Conservation (phyloP, 2,797 vertebrate species). For the Champsocephalus gunnari region DNA sequence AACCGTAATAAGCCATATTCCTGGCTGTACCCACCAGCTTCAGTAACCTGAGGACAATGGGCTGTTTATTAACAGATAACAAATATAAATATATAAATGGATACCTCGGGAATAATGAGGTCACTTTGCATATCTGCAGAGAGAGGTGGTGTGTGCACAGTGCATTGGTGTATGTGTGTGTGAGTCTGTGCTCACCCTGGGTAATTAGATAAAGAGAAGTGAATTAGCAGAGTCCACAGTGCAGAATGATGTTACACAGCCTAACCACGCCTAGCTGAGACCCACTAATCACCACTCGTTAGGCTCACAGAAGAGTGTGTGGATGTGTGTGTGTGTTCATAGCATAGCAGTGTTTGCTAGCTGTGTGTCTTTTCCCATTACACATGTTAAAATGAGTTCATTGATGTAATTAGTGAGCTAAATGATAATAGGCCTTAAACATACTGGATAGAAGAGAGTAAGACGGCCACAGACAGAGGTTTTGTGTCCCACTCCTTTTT, state of each 20-base stretch:
- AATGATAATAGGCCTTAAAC: constrained; percentile 64
- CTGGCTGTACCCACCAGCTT: constrained; percentile 48
- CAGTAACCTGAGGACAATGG: constrained; percentile 61
- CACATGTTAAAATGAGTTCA: constrained; percentile 69
- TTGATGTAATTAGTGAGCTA: constrained; percentile 77
- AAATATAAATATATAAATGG: constrained; percentile 71
- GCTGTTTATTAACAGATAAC: constrained; percentile 67
- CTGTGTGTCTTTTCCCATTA: constrained; percentile 58
- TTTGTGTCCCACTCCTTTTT: not conserved
- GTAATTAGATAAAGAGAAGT: constrained; percentile 95
- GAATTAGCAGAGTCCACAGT: constrained; percentile 94
- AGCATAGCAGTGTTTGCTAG: constrained; percentile 37
- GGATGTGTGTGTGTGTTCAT: constrained; percentile 52
- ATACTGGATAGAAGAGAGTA: constrained; percentile 27
- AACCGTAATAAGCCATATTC: constrained; percentile 54
- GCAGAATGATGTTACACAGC: constrained; percentile 88
- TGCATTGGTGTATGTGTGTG: not conserved
- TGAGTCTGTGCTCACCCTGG: constrained; percentile 82
- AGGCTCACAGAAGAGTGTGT: constrained; percentile 75
- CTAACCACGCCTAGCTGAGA: constrained; percentile 84
- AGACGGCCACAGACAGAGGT: constrained; percentile 6
- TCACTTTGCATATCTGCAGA: constrained; percentile 74
- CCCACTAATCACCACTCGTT: constrained; percentile 94
- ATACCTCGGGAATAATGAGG: constrained; percentile 74
- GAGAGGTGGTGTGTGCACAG: constrained; percentile 46